Evolutionary conservation across 2,113 vertebrate genomes (phyloP).

Genomic region (Indicator indicator): DNA sequence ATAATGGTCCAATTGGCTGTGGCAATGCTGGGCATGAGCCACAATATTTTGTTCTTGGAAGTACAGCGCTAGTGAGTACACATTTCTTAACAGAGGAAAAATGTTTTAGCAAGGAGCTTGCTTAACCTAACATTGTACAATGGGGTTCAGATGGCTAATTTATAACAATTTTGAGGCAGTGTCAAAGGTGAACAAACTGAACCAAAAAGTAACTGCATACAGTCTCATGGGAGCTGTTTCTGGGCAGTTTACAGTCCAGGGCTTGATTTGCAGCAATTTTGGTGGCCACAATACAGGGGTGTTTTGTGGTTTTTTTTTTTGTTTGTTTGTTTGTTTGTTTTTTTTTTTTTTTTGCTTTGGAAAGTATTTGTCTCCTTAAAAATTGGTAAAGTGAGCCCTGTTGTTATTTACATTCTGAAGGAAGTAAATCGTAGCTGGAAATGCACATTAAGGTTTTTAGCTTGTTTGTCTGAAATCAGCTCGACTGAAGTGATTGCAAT

Average conservation of each 20-base stretch:
- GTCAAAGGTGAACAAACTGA: not conserved
- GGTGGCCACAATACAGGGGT: not conserved
- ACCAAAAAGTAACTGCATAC: not conserved
- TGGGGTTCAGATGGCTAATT: not conserved
- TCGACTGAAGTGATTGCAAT: not conserved
- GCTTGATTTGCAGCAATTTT: not conserved
- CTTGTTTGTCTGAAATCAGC: not conserved
- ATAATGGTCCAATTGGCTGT: conserved; percentile 24
- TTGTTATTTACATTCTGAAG: not conserved
- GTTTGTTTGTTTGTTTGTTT: no score
- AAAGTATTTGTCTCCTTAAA: not conserved
- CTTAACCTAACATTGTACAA: not conserved
- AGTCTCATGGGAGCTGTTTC: not conserved
- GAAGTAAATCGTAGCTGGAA: not conserved
- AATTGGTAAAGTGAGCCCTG: not conserved
- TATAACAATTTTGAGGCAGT: not conserved
- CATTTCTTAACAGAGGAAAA: not conserved
- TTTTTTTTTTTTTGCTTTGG: not conserved
- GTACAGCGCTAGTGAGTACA: not conserved
- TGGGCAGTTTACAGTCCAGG: not conserved
- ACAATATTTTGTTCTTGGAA: not conserved
- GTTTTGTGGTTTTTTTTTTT: no score
- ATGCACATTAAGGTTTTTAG: not conserved
- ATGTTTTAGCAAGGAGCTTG: not conserved
- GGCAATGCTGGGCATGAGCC: conserved; percentile 17